These are phyloP conservation scores for Sitodiplosis mosellana DNA, from an alignment of 1,140 invertebrate genomes.

Conservation along the genomic window DNA sequence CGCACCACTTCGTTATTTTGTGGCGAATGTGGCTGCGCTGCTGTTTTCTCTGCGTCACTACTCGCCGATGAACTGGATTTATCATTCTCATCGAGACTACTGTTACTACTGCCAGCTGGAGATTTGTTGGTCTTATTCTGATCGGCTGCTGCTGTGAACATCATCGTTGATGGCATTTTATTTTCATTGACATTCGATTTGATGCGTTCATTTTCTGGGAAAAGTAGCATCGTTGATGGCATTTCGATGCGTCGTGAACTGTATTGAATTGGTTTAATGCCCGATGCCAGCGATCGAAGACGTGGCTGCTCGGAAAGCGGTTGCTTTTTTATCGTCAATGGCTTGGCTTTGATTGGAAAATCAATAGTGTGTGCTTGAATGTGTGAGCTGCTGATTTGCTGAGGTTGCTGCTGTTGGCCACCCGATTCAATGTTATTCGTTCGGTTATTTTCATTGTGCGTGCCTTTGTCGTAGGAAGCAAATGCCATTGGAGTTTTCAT, in stretches of 20 bases:
- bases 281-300: constrained; percentile 36
- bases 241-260: constrained; percentile 50
- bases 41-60: constrained; percentile 32
- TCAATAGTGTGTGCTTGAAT: constrained; percentile 34
- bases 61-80: constrained; percentile 22
- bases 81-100: constrained; percentile 27
- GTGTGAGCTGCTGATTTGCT: constrained; percentile 6
- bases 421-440: constrained; percentile 4
- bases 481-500: constrained; percentile 3
- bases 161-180: constrained; percentile 7
- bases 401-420: too few species aligned
- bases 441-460: constrained; percentile 9
- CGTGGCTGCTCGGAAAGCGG: constrained; percentile 55
- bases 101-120: constrained; percentile 4
- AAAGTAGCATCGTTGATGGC: constrained; percentile 53
- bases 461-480: constrained; percentile 10
- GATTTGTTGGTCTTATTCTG: constrained; percentile 3
- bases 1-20: constrained; percentile 32
- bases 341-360: constrained; percentile 50
- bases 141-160: constrained; percentile 10
- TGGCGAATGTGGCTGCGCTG: constrained; percentile 20
- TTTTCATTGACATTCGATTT: constrained; percentile 13
- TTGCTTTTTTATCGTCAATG: constrained; percentile 59
- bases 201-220: constrained; percentile 44
- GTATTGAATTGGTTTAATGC: constrained; percentile 13